Conservation (phyloP, 1,140 invertebrate genomes). For the Tenebrio molitor region DNA sequence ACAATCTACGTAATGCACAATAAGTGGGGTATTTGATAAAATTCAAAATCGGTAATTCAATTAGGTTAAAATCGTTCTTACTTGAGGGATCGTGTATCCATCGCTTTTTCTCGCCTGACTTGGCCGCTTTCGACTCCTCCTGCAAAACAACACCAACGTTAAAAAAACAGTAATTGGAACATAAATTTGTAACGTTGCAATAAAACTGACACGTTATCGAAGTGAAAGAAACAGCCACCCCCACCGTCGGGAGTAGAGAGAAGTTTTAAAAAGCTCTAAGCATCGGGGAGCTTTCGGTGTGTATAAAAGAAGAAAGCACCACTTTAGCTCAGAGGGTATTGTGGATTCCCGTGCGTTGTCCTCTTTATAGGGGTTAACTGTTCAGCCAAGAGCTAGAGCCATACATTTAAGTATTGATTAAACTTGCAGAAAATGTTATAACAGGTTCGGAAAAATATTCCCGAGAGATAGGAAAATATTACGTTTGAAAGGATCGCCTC, state of each 20-base stretch:
- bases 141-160: slow-evolving; percentile 57
- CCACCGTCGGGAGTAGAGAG: slow-evolving; percentile 14
- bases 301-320: slow-evolving; percentile 45
- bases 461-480: slow-evolving; percentile 26
- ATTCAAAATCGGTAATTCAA: background rate
- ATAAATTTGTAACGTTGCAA: slow-evolving; percentile 38
- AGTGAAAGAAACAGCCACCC: slow-evolving; percentile 27
- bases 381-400: slow-evolving; percentile 42
- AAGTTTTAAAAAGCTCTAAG: slow-evolving; percentile 48
- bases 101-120: slow-evolving; percentile 75
- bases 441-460: slow-evolving; percentile 37
- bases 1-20: slow-evolving; percentile 33
- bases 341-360: slow-evolving; percentile 43
- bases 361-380: slow-evolving; percentile 48
- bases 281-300: slow-evolving; percentile 30
- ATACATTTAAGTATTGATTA: slow-evolving; percentile 44
- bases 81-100: slow-evolving; percentile 84
- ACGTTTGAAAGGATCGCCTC: slow-evolving; percentile 26
- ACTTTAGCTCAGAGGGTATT: slow-evolving; percentile 40
- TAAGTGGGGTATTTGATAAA: too few species aligned
- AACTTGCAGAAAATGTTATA: slow-evolving; percentile 38
- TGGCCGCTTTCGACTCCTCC: slow-evolving; percentile 66
- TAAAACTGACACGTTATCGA: slow-evolving; percentile 36
- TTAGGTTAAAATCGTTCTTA: slow-evolving; percentile 68
- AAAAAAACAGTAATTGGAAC: slow-evolving; percentile 36